Evolutionary conservation across 2,797 vertebrate species (phyloP), one percentile per base, ranked within the genome.

Genomic region (Sciaenops ocellatus): DNA sequence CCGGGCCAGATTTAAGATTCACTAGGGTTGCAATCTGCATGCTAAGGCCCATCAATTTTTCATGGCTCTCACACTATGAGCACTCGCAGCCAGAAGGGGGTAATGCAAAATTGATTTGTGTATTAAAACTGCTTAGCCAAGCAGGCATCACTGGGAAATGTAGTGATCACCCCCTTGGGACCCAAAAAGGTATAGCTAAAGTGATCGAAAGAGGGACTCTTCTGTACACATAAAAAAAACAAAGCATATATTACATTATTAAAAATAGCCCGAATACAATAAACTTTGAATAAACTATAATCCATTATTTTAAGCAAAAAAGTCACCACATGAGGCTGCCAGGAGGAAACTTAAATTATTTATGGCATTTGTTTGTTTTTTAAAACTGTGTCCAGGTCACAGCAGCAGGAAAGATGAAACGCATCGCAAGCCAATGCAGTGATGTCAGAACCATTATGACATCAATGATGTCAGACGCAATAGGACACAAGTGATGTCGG

Each of bases 21-120:
- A 90, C 92, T 93, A 63, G 93, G 94, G 89, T 89, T 95, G 93
- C 92, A 94, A 94, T 96, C 96, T 96, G 95, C 93, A 95, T 96
- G 95, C 93, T 95, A 95, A 94, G 92, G 80, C 70, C 93, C 94
- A 96, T 97, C 95, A 96, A 98, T 97, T 95, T 97, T 97, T 98
- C 95, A 97, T 96, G 91, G 94, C 93, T 88, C 95, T 93, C 92
- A 91, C 88, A 96, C 94, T 94, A 94, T 57, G 90, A 97, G 91
- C 92, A 94, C 95, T 96, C 94, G 91, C 92, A 95, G 94, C 93
- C 93, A 95, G 95, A 94, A 96, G 95, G 94, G 96, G 93, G 95
- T 96, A 97, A 97, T 96, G 95, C 91, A 97, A 96, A 97, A 97
- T 97, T 97, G 97, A 97, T 97, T 96, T 96, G 94, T 96, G 93